Evolutionary conservation across 2,113 vertebrate species (phyloP).

Genomic region (Mionectes macconnelli): DNA sequence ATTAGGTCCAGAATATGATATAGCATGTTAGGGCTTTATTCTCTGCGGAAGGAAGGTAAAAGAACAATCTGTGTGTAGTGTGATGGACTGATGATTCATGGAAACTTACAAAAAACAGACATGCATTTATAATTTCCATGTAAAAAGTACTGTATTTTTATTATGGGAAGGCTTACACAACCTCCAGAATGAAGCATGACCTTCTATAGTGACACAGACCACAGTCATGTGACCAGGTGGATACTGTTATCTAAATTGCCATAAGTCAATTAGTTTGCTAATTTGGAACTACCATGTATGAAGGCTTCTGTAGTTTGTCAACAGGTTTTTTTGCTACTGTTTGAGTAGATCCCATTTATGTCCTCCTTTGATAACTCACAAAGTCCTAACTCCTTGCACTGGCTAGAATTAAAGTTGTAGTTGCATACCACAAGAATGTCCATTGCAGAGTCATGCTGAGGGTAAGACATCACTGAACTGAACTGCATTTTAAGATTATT

Average conservation of each 20-base stretch:
- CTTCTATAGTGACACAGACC: not conserved
- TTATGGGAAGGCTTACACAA: not conserved
- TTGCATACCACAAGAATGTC: not conserved
- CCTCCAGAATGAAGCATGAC: not conserved
- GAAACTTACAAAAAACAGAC: not conserved
- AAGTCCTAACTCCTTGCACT: not conserved
- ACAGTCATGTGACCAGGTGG: not conserved
- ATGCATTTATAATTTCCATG: not conserved
- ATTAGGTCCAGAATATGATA: not conserved
- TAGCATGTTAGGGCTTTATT: not conserved
- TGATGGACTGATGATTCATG: not conserved
- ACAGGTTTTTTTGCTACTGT: not conserved
- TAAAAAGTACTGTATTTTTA: not conserved
- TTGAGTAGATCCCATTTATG: not conserved
- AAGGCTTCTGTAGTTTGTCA: slow-evolving; percentile 21
- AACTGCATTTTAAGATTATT: not conserved
- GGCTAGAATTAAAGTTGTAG: not conserved
- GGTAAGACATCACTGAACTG: not conserved
- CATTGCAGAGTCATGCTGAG: not conserved
- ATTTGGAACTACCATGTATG: not conserved
- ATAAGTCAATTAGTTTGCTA: not conserved
- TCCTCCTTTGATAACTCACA: not conserved
- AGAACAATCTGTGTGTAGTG: not conserved
- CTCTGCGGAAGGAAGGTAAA: not conserved
- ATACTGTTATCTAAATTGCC: not conserved